phyloP scores from a whole-genome alignment of 2,797 vertebrate species.

The Phylloscopus collybita region DNA sequence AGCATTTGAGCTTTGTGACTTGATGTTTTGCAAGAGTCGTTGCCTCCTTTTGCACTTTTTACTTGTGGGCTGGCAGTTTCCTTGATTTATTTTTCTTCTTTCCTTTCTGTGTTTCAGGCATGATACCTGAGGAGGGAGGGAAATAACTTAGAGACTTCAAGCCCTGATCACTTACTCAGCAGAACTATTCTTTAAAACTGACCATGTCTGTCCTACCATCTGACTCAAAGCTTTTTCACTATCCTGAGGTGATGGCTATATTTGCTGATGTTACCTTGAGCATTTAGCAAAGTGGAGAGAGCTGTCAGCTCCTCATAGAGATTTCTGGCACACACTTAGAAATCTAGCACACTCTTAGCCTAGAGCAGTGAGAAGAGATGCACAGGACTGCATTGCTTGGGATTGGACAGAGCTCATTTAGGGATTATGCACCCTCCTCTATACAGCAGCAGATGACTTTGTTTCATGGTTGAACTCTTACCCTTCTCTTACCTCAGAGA shows the following conservation, averaged over 20 bases:
- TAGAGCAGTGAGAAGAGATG: neutral
- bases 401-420: neutral
- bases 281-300: neutral
- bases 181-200: neutral
- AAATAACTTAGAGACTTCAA: constrained; percentile 4
- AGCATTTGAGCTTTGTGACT: neutral
- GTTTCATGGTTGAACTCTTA: neutral
- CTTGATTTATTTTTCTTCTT: constrained; percentile 19
- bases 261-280: constrained; percentile 6
- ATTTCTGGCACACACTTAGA: neutral
- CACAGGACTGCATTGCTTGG: neutral
- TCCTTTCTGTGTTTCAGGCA: constrained; percentile 7
- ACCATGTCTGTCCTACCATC: neutral
- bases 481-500: too few species aligned
- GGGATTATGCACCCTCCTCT: neutral
- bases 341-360: neutral
- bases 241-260: neutral
- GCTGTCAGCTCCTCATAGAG: neutral
- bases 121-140: neutral
- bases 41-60: neutral
- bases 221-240: neutral
- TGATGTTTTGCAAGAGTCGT: neutral
- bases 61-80: neutral
- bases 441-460: neutral
- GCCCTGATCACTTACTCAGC: neutral